Evolutionary conservation across 2,113 vertebrate species (phyloP), one percentile per base, ranked within the genome.

Genomic region (Mus pahari): DNA sequence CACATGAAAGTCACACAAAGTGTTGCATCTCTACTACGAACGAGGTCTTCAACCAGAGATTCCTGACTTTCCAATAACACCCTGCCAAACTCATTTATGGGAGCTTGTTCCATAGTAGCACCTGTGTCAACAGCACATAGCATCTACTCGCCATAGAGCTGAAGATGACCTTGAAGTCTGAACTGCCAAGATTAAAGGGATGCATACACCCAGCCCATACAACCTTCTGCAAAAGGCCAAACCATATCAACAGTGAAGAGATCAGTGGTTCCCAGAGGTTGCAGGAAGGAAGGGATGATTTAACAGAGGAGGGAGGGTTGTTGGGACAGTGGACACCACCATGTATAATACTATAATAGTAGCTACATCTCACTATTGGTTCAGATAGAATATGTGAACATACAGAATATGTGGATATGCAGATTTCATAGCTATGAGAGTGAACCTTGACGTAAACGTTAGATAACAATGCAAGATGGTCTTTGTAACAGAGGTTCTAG

Each of bases 11-110:
- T 79, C 87, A 66, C 0, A 0, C 3, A 4, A 81, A n/a, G 82
- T 36, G 36, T 64, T 64, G 91, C 77, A 93, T 68, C 92, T 96
- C 90, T 79, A 82, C 53, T 89, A 14, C 64, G 92, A 89, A 79
- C 78, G 89, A 91, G 93, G 70, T 82, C 91, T 81, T 94, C 73
- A 81, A 16, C 24, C 24, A 75, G 71, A 82, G 48, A 73, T 68
- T 68, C 62, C 55, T 94, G 74, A 48, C 36, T 92, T 91, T 83
- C 83, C 81, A 48, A 14, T 28, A 42, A 24, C 22, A 73, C 77
- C 60, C 62, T 55, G 45, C 48, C 42, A 2, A 6, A n/a, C 39
- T 74, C 82, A 64, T 82, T 96, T 96, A 91, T 28, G 6, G 55
- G 48, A 87, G 60, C 36, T 74, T n/a, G 8, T 82, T 83, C 70